These are phyloP conservation scores for Carduelis carduelis DNA, from an alignment of 2,797 vertebrate genomes.

Conservation along the genomic window DNA sequence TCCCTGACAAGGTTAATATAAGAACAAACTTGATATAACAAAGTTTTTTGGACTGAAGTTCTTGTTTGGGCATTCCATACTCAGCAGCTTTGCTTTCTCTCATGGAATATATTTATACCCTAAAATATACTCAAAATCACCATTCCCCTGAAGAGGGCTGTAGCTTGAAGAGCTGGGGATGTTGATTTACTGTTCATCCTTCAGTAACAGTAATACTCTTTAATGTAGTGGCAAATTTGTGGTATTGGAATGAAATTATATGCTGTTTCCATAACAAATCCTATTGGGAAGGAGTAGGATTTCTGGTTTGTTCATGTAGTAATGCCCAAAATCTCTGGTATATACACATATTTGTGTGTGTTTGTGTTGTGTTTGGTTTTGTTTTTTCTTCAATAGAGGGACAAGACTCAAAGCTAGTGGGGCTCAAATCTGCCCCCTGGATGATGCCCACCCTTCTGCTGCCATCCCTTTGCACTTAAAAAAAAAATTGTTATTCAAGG, in stretches of 20 bases:
- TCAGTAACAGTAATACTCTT: slow-evolving; percentile 31
- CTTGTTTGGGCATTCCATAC: slow-evolving; percentile 1
- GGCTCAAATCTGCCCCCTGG: not conserved
- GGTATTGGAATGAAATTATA: slow-evolving; percentile 16
- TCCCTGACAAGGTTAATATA: not conserved
- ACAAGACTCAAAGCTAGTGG: not conserved
- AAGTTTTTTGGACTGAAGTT: slow-evolving; percentile 7
- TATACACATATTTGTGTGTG: not conserved
- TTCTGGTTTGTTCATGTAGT: slow-evolving; percentile 39
- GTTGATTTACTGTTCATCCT: slow-evolving; percentile 2
- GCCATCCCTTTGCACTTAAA: not conserved
- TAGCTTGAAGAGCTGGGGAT: not conserved
- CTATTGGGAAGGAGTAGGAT: slow-evolving; percentile 34
- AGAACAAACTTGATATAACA: not conserved
- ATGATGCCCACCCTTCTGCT: not conserved
- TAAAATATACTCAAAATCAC: not conserved
- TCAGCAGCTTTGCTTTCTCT: not conserved
- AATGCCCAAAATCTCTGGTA: slow-evolving; percentile 14
- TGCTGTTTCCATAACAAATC: slow-evolving; percentile 63
- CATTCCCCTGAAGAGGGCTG: not conserved
- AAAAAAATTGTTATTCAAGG: not conserved
- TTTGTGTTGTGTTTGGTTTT: not conserved
- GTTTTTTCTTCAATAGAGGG: not conserved
- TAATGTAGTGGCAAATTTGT: slow-evolving; percentile 30
- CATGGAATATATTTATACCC: slow-evolving; percentile 5